Conservation (phyloP, 2,797 vertebrate genomes). For the Schizopygopsis malacanthus region DNA sequence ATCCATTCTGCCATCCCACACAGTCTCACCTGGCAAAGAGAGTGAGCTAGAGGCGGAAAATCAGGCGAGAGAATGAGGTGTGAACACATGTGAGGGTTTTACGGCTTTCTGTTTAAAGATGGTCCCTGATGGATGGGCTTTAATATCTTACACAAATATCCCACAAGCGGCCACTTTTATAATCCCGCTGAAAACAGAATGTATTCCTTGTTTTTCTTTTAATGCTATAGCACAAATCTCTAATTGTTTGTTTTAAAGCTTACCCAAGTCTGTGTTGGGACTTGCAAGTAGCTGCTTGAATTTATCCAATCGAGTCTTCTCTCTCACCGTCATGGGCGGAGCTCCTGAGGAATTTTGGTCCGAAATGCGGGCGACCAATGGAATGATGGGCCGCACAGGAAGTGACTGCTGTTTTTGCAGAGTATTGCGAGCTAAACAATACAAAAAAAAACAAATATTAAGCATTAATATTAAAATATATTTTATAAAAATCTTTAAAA, state of each 20-base stretch:
- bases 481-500: too few relatives aligned
- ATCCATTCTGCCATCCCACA: slow-evolving; percentile 50
- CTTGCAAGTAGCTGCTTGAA: slow-evolving; percentile 92
- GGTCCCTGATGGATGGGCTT: neutral
- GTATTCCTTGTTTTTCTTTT: neutral
- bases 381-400: slow-evolving; percentile 91
- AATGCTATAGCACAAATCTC: neutral
- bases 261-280: slow-evolving; percentile 94
- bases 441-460: neutral
- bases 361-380: slow-evolving; percentile 94
- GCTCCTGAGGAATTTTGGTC: slow-evolving; percentile 98
- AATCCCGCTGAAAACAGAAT: neutral
- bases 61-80: slow-evolving; percentile 8
- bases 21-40: slow-evolving; percentile 49
- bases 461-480: neutral
- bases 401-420: slow-evolving; percentile 94
- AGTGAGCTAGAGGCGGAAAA: neutral
- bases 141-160: neutral
- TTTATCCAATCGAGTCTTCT: slow-evolving; percentile 94
- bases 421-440: slow-evolving; percentile 74
- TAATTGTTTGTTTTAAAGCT: slow-evolving; percentile 56
- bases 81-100: slow-evolving; percentile 4
- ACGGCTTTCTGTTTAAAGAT: neutral
- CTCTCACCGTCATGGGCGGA: slow-evolving; percentile 93
- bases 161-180: neutral